phyloP scores from a whole-genome alignment of 2,797 vertebrate species.

The Microctenopoma stevenorrisi region DNA sequence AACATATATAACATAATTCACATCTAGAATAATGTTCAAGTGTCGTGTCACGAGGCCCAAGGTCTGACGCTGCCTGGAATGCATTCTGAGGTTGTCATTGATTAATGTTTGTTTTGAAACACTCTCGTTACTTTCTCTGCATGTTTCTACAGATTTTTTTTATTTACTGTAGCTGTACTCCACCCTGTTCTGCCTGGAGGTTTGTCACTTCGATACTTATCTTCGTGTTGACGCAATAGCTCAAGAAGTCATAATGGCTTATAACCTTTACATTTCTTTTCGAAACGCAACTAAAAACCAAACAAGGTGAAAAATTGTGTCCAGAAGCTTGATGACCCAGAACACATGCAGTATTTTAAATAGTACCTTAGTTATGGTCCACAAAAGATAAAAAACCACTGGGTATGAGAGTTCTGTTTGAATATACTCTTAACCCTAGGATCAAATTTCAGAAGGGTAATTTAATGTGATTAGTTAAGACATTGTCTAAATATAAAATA shows the following conservation, averaged over 20 bases:
- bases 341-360: background rate
- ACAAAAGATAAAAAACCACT: background rate
- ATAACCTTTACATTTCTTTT: background rate
- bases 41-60: background rate
- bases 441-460: no score
- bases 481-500: conserved; percentile 4
- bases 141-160: background rate
- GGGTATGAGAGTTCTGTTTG: background rate
- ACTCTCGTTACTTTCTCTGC: background rate
- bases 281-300: background rate
- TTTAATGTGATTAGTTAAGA: no score
- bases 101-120: background rate
- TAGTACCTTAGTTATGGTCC: background rate
- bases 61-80: background rate
- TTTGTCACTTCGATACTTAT: background rate
- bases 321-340: background rate
- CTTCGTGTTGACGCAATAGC: background rate
- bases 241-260: background rate
- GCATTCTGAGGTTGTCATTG: background rate
- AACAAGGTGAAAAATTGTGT: background rate
- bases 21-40: fast-evolving
- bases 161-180: background rate
- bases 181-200: background rate
- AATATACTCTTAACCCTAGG: background rate
- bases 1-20: conserved; percentile 7